phyloP scores from a whole-genome alignment of 2,888 invertebrate species.

The Athetis lepigone region DNA sequence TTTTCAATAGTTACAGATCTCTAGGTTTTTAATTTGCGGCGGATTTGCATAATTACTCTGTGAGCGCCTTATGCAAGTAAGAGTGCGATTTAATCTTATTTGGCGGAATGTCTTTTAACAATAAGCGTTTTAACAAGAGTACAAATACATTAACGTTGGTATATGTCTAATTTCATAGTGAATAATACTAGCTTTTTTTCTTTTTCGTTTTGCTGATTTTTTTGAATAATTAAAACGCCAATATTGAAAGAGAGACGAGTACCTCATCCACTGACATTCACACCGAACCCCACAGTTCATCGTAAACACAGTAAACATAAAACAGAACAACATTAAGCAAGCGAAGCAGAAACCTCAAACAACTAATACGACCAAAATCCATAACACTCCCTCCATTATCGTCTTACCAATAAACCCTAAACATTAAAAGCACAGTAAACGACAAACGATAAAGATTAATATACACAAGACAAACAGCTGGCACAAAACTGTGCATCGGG shows the following conservation, averaged over 20 bases:
- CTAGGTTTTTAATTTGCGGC: constrained; percentile 19
- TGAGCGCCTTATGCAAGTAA: neutral
- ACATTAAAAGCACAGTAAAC: constrained; percentile 21
- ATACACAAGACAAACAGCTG: constrained; percentile 15
- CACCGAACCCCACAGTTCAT: neutral
- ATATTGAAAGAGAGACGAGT: too few relatives aligned
- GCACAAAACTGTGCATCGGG: constrained; percentile 27
- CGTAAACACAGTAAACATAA: neutral
- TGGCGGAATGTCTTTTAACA: neutral
- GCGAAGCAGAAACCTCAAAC: neutral
- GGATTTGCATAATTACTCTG: constrained; percentile 8
- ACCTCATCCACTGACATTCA: too few relatives aligned
- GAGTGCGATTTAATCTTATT: neutral
- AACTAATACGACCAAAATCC: neutral
- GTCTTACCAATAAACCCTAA: constrained; percentile 1
- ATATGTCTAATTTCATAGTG: too few relatives aligned
- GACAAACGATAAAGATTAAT: constrained; percentile 36
- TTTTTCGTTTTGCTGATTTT: too few relatives aligned
- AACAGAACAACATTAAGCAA: constrained; percentile 2
- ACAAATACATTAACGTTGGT: too few relatives aligned
- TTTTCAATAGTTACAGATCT: constrained; percentile 34
- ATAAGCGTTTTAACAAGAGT: too few relatives aligned
- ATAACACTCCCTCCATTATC: constrained; percentile 3
- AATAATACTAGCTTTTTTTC: too few relatives aligned
- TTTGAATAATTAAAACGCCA: too few relatives aligned